Percentiles rank a stretch among this genome's conserved stretches.
Conservation (phyloP, 2,113 vertebrate species). For the Megaptera novaeangliae region DNA sequence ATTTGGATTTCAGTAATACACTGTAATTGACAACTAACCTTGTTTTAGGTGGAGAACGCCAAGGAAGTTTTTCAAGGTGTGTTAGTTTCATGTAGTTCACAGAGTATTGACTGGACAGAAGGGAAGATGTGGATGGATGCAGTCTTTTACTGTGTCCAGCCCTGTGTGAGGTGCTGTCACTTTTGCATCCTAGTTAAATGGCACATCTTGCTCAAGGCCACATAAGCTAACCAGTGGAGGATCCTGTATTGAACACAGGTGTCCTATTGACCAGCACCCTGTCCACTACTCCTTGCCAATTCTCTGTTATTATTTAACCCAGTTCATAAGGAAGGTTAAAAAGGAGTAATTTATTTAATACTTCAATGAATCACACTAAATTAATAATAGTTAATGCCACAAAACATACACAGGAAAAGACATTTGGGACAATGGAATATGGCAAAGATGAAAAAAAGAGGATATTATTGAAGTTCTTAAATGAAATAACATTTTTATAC, state of each 20-base stretch:
- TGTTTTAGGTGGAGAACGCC: not conserved
- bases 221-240: not conserved
- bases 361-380: not conserved
- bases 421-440: not conserved
- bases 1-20: not conserved
- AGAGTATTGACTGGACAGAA: not conserved
- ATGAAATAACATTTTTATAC: not conserved
- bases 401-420: not conserved
- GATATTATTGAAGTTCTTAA: not conserved
- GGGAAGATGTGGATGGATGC: not conserved
- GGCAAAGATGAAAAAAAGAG: not conserved
- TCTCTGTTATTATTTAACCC: not conserved
- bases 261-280: not conserved
- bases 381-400: not conserved
- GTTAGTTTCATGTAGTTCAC: not conserved
- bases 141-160: not conserved
- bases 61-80: not conserved
- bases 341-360: not conserved
- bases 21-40: not conserved
- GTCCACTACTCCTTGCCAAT: not conserved
- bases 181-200: not conserved
- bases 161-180: not conserved
- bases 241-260: not conserved
- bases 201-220: not conserved
- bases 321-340: not conserved